Conservation (phyloP, 1,140 invertebrate genomes). For the Lysiphlebus fabarum region DNA sequence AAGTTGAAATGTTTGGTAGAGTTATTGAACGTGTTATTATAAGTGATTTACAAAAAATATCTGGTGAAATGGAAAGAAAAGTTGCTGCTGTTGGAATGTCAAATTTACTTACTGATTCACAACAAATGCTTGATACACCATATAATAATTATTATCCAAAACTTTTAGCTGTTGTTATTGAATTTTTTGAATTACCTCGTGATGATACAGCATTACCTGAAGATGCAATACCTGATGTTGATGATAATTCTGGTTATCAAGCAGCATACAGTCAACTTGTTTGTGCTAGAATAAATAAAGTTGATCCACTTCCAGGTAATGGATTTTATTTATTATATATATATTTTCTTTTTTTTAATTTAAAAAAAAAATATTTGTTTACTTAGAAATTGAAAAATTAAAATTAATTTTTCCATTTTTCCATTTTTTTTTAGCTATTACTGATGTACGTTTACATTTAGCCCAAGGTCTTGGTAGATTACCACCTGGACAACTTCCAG, state of each 20-base stretch:
- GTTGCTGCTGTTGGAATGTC: slow-evolving; percentile 85
- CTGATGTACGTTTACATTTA: slow-evolving; percentile 69
- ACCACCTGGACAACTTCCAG: slow-evolving; percentile 59
- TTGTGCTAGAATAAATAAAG: slow-evolving; percentile 72
- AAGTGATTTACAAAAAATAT: slow-evolving; percentile 81
- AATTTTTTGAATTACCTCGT: slow-evolving; percentile 83
- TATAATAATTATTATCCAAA: slow-evolving; percentile 64
- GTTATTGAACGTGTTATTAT: slow-evolving; percentile 85
- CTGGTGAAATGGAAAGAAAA: slow-evolving; percentile 78
- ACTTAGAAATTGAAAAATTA: too few species aligned
- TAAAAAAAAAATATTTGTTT: too few species aligned
- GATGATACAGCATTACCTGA: slow-evolving; percentile 76
- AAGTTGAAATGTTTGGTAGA: slow-evolving; percentile 91
- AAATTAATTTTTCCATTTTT: slow-evolving; percentile 19
- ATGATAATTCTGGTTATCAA: slow-evolving; percentile 84
- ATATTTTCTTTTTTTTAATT: too few species aligned
- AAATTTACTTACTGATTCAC: slow-evolving; percentile 78
- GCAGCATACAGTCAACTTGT: slow-evolving; percentile 83
- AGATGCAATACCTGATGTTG: slow-evolving; percentile 83
- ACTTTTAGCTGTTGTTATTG: slow-evolving; percentile 72
- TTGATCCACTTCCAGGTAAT: slow-evolving; percentile 69
- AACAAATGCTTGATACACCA: slow-evolving; percentile 61
- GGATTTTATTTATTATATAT: background rate
- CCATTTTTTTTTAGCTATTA: slow-evolving; percentile 54
- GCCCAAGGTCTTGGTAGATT: slow-evolving; percentile 68